Percentiles rank a stretch among this genome's conserved stretches.
Evolutionary conservation across 2,888 invertebrate species (phyloP).

Genomic region (Venustoraphidia nigricollis): DNA sequence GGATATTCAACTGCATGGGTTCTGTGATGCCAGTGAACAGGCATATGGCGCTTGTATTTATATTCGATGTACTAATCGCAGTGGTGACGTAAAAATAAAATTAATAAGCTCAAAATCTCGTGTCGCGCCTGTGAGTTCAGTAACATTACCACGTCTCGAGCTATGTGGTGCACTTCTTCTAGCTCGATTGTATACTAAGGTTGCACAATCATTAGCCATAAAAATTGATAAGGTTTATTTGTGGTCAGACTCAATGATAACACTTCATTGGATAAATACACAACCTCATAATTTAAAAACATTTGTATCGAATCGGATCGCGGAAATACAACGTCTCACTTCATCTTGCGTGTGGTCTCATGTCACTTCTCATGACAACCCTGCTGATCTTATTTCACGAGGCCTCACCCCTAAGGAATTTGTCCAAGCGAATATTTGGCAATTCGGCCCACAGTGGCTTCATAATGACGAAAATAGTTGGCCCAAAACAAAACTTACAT

Average conservation of each 20-base stretch:
- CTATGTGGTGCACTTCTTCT: neutral
- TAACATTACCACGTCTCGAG: neutral
- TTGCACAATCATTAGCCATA: too few relatives aligned
- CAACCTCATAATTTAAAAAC: conserved; percentile 7
- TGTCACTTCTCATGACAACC: conserved; percentile 3
- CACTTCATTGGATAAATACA: conserved; percentile 8
- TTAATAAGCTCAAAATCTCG: conserved; percentile 1
- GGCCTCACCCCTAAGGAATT: too few relatives aligned
- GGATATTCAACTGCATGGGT: too few relatives aligned
- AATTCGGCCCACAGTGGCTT: too few relatives aligned
- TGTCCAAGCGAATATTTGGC: too few relatives aligned
- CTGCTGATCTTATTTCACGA: conserved; percentile 5
- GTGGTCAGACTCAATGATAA: conserved; percentile 10
- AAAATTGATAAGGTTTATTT: neutral
- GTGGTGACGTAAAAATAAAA: neutral
- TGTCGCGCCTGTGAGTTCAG: neutral
- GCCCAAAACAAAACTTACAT: too few relatives aligned
- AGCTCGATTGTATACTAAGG: neutral
- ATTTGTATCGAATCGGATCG: conserved; percentile 12
- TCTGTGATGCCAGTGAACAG: neutral
- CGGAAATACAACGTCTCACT: conserved; percentile 8
- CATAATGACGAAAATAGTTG: too few relatives aligned
- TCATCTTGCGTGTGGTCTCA: conserved; percentile 4
- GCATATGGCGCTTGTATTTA: conserved; percentile 3
- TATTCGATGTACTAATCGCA: neutral